Conservation (phyloP, 2,888 invertebrate species). For the Ormyrus thymus region DNA sequence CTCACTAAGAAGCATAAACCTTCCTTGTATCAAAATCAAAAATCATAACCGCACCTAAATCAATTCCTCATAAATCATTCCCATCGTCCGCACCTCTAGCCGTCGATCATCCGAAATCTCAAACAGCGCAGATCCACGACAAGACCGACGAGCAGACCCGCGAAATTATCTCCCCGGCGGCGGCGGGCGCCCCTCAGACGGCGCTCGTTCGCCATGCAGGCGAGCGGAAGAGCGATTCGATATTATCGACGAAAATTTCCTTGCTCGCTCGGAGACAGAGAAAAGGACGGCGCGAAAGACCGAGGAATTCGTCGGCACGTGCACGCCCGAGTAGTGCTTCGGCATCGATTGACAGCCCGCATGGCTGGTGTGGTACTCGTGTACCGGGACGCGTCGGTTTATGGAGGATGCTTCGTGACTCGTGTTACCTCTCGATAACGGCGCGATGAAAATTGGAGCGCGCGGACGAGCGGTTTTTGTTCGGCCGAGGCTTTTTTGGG, state of each 20-base stretch:
- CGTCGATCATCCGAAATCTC: too few species aligned
- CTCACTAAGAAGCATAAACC: too few species aligned
- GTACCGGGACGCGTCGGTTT: neutral
- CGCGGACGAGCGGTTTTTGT: too few species aligned
- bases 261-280: neutral
- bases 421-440: slow-evolving; percentile 22
- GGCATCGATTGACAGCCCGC: slow-evolving; percentile 47
- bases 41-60: too few species aligned
- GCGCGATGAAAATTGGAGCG: neutral
- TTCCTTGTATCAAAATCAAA: too few species aligned
- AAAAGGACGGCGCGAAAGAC: neutral
- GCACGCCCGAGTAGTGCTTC: neutral
- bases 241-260: slow-evolving; percentile 30
- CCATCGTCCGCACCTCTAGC: too few species aligned
- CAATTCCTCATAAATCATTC: too few species aligned
- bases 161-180: too few species aligned
- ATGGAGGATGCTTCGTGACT: slow-evolving; percentile 10
- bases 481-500: too few species aligned
- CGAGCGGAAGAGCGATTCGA: slow-evolving; percentile 32
- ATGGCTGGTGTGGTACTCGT: slow-evolving; percentile 16
- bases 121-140: too few species aligned
- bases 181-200: too few species aligned
- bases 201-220: slow-evolving; percentile 43
- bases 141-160: too few species aligned
- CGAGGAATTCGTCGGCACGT: slow-evolving; percentile 22